These are phyloP conservation scores for Eupleurogrammus muticus DNA, from an alignment of 2,797 vertebrate species.

Conservation along the genomic window DNA sequence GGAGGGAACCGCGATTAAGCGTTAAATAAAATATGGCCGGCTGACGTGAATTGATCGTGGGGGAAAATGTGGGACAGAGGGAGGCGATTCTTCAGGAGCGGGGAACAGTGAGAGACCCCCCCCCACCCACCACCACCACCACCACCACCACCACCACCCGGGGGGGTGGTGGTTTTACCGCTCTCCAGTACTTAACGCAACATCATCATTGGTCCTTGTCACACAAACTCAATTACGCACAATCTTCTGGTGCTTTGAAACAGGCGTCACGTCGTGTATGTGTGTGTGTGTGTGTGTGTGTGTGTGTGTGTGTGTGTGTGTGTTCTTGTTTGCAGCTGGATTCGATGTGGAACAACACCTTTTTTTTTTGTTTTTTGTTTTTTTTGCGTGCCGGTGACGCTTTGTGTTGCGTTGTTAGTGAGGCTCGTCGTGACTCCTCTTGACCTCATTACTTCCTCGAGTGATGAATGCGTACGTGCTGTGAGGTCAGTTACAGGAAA, in stretches of 20 bases:
- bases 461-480: constrained; percentile 21
- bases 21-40: constrained; percentile 82
- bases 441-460: constrained; percentile 45
- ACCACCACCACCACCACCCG: too few species aligned
- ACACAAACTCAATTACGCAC: constrained; percentile 63
- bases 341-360: constrained; percentile 33
- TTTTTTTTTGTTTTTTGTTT: too few species aligned
- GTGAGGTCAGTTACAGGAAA: constrained; percentile 34
- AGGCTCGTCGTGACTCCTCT: background rate
- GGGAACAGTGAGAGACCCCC: constrained; percentile 63
- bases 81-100: constrained; percentile 77
- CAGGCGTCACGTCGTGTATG: constrained; percentile 35
- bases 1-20: constrained; percentile 61
- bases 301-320: constrained; percentile 28
- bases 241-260: constrained; percentile 52
- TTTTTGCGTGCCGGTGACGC: too few species aligned
- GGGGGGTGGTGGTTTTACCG: constrained; percentile 42
- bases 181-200: constrained; percentile 64
- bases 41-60: constrained; percentile 77
- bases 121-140: too few species aligned
- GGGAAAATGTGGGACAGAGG: constrained; percentile 65
- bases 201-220: constrained; percentile 75
- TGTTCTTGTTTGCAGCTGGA: constrained; percentile 32
- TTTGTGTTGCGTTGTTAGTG: too few species aligned
- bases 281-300: constrained; percentile 42